Evolutionary conservation across 2,888 invertebrate genomes (phyloP).

Genomic region (Pyrocoelia pectoralis): DNA sequence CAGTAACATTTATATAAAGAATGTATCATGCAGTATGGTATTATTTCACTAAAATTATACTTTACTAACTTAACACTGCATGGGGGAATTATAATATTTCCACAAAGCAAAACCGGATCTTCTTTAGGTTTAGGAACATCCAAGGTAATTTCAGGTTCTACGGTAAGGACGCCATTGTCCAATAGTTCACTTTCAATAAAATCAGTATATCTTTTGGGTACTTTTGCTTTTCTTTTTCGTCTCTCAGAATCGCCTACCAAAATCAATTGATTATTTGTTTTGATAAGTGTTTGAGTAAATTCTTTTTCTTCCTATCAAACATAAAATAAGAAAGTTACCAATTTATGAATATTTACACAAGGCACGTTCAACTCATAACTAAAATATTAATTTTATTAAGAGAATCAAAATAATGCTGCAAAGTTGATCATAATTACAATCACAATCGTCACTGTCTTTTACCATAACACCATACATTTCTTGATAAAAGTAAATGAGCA

Average conservation of each 20-base stretch:
- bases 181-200: constrained; percentile 56
- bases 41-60: constrained; percentile 59
- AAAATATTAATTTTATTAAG: too few species aligned
- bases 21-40: constrained; percentile 73
- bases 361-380: too few species aligned
- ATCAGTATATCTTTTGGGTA: constrained; percentile 69
- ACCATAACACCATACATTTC: too few species aligned
- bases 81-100: constrained; percentile 12
- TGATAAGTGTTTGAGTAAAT: constrained; percentile 75
- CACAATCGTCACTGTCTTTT: too few species aligned
- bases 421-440: too few species aligned
- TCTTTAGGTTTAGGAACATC: not conserved
- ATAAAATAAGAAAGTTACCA: not conserved
- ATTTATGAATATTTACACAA: not conserved
- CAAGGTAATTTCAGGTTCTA: constrained; percentile 3
- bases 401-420: too few species aligned
- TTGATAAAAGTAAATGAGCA: too few species aligned
- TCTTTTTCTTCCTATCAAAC: constrained; percentile 67
- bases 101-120: not conserved
- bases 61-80: constrained; percentile 39
- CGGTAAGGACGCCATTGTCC: constrained; percentile 6
- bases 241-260: constrained; percentile 65
- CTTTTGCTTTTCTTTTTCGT: constrained; percentile 66
- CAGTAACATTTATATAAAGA: constrained; percentile 73
- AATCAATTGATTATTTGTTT: constrained; percentile 71